phyloP scores from a whole-genome alignment of 1,140 invertebrate species.

The Elymnias hypermnestra region DNA sequence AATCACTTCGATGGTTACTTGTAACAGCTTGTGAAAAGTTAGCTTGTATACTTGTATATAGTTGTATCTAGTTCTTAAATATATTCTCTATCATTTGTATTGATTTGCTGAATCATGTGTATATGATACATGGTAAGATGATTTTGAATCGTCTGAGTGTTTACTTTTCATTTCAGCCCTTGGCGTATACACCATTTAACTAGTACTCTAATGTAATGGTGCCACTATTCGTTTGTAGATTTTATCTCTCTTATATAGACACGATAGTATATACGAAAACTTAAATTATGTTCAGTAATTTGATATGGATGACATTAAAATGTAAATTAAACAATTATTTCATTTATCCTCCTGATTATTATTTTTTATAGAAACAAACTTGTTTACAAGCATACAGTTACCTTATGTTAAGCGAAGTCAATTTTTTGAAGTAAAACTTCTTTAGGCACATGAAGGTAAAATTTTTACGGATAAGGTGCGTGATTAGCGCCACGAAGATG shows the following conservation, averaged over 20 bases:
- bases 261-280: slow-evolving; percentile 58
- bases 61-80: slow-evolving; percentile 38
- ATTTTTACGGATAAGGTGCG: too few species aligned
- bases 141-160: slow-evolving; percentile 59
- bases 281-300: slow-evolving; percentile 72
- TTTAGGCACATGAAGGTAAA: too few species aligned
- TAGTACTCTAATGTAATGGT: slow-evolving; percentile 46
- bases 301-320: slow-evolving; percentile 75
- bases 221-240: slow-evolving; percentile 63
- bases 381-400: too few species aligned
- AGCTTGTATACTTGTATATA: slow-evolving; percentile 56
- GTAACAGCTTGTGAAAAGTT: slow-evolving; percentile 48
- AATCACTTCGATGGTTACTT: slow-evolving; percentile 54
- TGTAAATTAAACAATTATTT: slow-evolving; percentile 36
- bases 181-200: slow-evolving; percentile 40
- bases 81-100: slow-evolving; percentile 52
- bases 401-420: too few species aligned
- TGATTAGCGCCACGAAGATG: too few species aligned
- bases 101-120: slow-evolving; percentile 44
- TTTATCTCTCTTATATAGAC: slow-evolving; percentile 54
- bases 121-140: slow-evolving; percentile 39
- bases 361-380: too few species aligned
- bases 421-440: too few species aligned
- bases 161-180: slow-evolving; percentile 41
- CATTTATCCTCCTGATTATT: slow-evolving; percentile 18